phyloP scores from a whole-genome alignment of 2,797 vertebrate genomes.

The Pristis pectinata region DNA sequence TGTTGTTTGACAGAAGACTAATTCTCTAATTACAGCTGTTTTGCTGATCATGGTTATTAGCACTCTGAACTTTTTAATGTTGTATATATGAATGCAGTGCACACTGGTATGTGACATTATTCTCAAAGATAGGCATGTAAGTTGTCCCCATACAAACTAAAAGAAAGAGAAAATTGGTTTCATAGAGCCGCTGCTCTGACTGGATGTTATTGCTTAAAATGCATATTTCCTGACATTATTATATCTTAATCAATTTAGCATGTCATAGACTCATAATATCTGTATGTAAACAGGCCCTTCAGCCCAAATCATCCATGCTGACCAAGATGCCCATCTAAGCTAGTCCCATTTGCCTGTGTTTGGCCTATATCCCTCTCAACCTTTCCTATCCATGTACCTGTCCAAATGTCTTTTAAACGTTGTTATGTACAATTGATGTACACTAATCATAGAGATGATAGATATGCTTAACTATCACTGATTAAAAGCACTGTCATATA shows the following conservation, averaged over 20 bases:
- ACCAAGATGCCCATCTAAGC: too few relatives aligned
- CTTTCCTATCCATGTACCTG: too few relatives aligned
- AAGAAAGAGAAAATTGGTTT: not conserved
- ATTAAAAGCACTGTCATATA: not conserved
- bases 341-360: too few relatives aligned
- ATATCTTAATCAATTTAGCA: not conserved
- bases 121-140: too few relatives aligned
- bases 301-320: too few relatives aligned
- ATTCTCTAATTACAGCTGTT: not conserved
- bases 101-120: not conserved
- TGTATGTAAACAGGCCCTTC: too few relatives aligned
- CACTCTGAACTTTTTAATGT: not conserved
- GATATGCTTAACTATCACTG: not conserved
- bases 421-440: not conserved
- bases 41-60: not conserved
- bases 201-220: not conserved
- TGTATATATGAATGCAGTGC: not conserved
- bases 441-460: not conserved
- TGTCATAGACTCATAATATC: too few relatives aligned
- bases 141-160: not conserved
- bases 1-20: not conserved
- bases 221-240: not conserved
- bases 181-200: not conserved
- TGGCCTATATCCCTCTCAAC: too few relatives aligned
- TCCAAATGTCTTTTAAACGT: too few relatives aligned